phyloP scores from a whole-genome alignment of 2,797 vertebrate species.

The Phyllotis vaccarum region DNA sequence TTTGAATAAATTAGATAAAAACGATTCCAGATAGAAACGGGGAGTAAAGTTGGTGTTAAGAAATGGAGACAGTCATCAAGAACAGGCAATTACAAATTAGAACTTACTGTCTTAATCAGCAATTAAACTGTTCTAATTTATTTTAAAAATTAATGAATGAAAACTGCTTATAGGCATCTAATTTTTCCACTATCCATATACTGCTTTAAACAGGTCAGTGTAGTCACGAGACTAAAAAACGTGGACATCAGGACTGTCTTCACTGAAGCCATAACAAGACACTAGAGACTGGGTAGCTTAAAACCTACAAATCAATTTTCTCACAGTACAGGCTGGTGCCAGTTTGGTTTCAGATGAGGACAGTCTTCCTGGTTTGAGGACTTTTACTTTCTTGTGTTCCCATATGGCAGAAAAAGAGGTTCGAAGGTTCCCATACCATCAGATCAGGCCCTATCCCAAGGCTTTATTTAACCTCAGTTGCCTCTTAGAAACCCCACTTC shows the following conservation, averaged over 20 bases:
- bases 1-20: neutral
- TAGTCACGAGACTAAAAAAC: neutral
- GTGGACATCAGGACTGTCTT: neutral
- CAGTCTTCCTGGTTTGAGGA: neutral
- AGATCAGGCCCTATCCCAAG: neutral
- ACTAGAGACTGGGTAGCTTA: neutral
- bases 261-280: neutral
- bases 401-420: neutral
- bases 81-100: neutral
- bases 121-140: neutral
- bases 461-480: neutral
- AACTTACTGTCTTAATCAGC: neutral
- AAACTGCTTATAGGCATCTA: neutral
- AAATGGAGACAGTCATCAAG: neutral
- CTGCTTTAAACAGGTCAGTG: neutral
- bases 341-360: neutral
- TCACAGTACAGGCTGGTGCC: neutral
- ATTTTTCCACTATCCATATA: neutral
- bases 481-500: neutral
- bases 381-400: neutral
- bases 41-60: neutral
- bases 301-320: neutral
- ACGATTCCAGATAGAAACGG: neutral
- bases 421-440: neutral
- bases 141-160: constrained; percentile 16